These are phyloP conservation scores for Drosophila triauraria DNA, from an alignment of 1,140 invertebrate species.

Conservation along the genomic window DNA sequence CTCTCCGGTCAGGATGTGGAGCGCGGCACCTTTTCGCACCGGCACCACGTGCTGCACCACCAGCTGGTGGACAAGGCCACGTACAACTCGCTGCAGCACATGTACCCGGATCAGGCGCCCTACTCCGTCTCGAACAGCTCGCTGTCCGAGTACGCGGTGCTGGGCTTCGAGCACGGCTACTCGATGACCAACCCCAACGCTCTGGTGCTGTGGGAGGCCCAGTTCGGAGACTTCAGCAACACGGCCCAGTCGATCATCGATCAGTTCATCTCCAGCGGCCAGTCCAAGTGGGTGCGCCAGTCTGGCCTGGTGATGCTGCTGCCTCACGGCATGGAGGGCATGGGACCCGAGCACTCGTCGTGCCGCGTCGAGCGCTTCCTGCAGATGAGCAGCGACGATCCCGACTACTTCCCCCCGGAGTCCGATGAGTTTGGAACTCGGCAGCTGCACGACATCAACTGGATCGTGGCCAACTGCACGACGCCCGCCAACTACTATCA, in stretches of 20 bases:
- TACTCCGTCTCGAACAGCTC: slow-evolving; percentile 99
- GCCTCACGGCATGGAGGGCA: slow-evolving; percentile 99
- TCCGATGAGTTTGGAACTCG: slow-evolving; percentile 93
- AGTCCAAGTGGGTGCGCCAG: slow-evolving; percentile 99
- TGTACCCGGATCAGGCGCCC: slow-evolving; percentile 97
- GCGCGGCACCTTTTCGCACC: slow-evolving; percentile 97
- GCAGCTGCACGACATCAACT: slow-evolving; percentile 98
- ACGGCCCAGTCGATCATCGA: slow-evolving; percentile 99
- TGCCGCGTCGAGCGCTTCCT: slow-evolving; percentile 98
- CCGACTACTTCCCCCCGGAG: slow-evolving; percentile 97
- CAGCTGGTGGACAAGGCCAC: slow-evolving; percentile 97
- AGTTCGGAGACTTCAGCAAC: slow-evolving; percentile 99
- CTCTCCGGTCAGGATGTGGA: slow-evolving; percentile 99
- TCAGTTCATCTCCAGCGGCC: slow-evolving; percentile 98
- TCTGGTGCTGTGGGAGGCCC: slow-evolving; percentile 98
- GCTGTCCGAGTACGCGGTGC: slow-evolving; percentile 95
- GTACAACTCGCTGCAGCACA: slow-evolving; percentile 94
- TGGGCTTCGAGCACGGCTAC: slow-evolving; percentile 98
- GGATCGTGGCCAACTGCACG: slow-evolving; percentile 98
- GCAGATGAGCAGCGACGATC: slow-evolving; percentile 98
- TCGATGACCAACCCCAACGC: slow-evolving; percentile 99
- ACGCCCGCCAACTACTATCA: slow-evolving; percentile 99
- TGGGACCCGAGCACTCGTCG: slow-evolving; percentile 99
- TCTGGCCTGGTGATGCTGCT: slow-evolving; percentile 97
- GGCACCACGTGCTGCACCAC: slow-evolving; percentile 99